Conservation (phyloP, 1,140 invertebrate species). For the Oryctes rhinoceros region DNA sequence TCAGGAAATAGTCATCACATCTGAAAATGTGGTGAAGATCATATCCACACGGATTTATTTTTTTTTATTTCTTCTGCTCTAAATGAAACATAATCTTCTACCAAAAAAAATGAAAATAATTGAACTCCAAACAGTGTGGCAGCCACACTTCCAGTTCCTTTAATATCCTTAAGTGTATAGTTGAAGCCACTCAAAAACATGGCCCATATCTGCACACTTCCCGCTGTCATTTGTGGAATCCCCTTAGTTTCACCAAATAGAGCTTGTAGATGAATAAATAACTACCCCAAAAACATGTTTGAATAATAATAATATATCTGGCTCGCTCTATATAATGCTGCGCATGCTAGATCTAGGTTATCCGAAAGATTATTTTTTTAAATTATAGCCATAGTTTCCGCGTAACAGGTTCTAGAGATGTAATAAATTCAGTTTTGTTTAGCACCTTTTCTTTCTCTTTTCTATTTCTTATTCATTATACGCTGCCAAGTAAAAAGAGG, state of each 20-base stretch:
- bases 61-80: slow-evolving; percentile 16
- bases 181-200: slow-evolving; percentile 54
- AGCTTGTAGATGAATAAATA: slow-evolving; percentile 51
- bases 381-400: too few species aligned
- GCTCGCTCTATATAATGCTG: too few species aligned
- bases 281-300: too few species aligned
- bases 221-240: slow-evolving; percentile 51
- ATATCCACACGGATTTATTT: not conserved
- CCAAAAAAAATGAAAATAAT: slow-evolving; percentile 1
- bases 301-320: too few species aligned
- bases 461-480: not conserved
- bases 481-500: not conserved
- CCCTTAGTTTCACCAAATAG: slow-evolving; percentile 54
- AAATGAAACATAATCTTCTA: slow-evolving; percentile 27
- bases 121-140: slow-evolving; percentile 43
- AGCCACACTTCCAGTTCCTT: slow-evolving; percentile 43
- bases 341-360: too few species aligned
- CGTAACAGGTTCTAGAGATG: too few species aligned
- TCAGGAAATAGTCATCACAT: not conserved
- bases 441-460: not conserved
- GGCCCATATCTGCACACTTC: slow-evolving; percentile 54
- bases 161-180: slow-evolving; percentile 52
- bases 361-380: too few species aligned
- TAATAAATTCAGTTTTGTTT: not conserved
- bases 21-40: not conserved